Conservation (phyloP, 2,888 invertebrate genomes). For the Drosophila siamana region DNA sequence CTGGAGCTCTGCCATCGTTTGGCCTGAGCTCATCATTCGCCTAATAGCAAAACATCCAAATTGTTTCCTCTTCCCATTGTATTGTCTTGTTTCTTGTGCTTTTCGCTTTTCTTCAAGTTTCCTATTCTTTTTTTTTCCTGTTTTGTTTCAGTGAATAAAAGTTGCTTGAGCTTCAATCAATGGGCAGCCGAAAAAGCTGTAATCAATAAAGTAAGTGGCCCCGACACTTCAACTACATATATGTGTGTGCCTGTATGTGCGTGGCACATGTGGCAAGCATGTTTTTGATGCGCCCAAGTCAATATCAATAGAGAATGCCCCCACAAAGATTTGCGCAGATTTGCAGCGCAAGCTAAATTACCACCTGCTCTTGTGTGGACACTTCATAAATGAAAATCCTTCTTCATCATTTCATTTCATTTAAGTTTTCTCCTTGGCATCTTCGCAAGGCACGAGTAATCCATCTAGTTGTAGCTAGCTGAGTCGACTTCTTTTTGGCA, state of each 20-base stretch:
- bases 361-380: conserved; percentile 2
- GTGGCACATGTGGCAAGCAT: conserved; percentile 44
- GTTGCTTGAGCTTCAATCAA: conserved; percentile 50
- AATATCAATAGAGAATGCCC: conserved; percentile 4
- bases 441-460: neutral
- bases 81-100: conserved; percentile 15
- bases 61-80: conserved; percentile 26
- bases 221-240: conserved; percentile 49
- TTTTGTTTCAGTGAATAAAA: conserved; percentile 33
- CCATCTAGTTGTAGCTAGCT: neutral
- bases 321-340: conserved; percentile 2
- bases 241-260: neutral
- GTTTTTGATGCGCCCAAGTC: conserved; percentile 43
- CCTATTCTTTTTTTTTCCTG: conserved; percentile 4
- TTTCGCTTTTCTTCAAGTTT: conserved; percentile 11
- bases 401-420: neutral
- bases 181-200: conserved; percentile 42
- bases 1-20: conserved; percentile 2
- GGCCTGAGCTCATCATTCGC: conserved; percentile 23
- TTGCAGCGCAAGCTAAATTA: conserved; percentile 14
- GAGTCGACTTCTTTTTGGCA: conserved; percentile 3
- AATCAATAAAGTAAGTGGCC: conserved; percentile 79
- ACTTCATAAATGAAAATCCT: conserved; percentile 16
- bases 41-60: conserved; percentile 36
- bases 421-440: neutral